These are phyloP conservation scores for Lathronympha strigana DNA, from an alignment of 2,888 invertebrate species.

Conservation along the genomic window DNA sequence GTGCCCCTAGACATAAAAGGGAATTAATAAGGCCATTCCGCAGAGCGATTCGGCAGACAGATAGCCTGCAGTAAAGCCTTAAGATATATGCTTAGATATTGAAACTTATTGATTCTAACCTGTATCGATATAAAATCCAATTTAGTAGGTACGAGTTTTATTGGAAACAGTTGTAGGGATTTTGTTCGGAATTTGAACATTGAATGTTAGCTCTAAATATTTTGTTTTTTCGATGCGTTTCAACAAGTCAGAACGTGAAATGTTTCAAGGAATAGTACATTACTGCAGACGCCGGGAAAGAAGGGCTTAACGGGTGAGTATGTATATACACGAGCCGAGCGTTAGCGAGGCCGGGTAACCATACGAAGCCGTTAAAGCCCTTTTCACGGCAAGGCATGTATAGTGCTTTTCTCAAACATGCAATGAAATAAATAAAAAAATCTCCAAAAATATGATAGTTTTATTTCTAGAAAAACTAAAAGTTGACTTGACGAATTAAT, in stretches of 20 bases:
- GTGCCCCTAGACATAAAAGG: slow-evolving; percentile 74
- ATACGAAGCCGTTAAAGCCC: too few relatives aligned
- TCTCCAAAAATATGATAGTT: too few relatives aligned
- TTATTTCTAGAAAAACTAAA: too few relatives aligned
- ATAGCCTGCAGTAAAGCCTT: slow-evolving; percentile 65
- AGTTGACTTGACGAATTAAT: too few relatives aligned
- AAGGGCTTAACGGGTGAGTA: too few relatives aligned
- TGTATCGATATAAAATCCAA: slow-evolving; percentile 57
- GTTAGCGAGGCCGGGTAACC: too few relatives aligned
- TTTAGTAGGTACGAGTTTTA: slow-evolving; percentile 55
- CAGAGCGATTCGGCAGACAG: slow-evolving; percentile 71
- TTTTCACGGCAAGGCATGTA: too few relatives aligned
- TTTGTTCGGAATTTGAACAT: slow-evolving; percentile 24
- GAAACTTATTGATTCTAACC: slow-evolving; percentile 77
- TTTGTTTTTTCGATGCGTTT: slow-evolving; percentile 2
- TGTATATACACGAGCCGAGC: too few relatives aligned
- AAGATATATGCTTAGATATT: slow-evolving; percentile 71
- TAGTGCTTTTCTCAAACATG: too few relatives aligned
- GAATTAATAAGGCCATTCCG: slow-evolving; percentile 82
- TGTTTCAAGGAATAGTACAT: neutral
- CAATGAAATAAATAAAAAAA: too few relatives aligned
- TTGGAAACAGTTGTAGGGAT: slow-evolving; percentile 45
- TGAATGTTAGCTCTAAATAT: slow-evolving; percentile 28
- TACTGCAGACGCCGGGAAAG: too few relatives aligned
- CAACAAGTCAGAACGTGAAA: neutral